Percentiles rank a stretch among this genome's conserved stretches.
These are phyloP conservation scores for Mormyrus proboscirostris DNA, from an alignment of 2,797 vertebrate species.

Conservation along the genomic window DNA sequence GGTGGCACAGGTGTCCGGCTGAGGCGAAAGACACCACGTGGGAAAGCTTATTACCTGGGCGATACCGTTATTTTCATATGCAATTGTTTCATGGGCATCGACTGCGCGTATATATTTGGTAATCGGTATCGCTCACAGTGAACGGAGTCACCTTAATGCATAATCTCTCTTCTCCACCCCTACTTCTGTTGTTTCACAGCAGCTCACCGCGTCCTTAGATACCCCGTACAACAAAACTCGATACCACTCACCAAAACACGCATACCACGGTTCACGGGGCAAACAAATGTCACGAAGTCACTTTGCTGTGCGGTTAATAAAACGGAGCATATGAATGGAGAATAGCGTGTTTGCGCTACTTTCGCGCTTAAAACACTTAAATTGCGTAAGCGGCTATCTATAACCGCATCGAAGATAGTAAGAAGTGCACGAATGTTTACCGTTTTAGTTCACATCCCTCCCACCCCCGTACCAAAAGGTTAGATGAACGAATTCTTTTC, in stretches of 20 bases:
- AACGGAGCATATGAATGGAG: slow-evolving; percentile 22
- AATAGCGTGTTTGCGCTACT: slow-evolving; percentile 22
- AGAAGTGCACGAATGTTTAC: background rate
- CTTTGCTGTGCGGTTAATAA: slow-evolving; percentile 15
- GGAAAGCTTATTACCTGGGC: background rate
- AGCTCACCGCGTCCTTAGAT: slow-evolving; percentile 23
- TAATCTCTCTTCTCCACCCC: background rate
- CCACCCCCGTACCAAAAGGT: background rate
- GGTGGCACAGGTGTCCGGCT: slow-evolving; percentile 6
- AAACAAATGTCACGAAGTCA: slow-evolving; percentile 12
- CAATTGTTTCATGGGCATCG: background rate
- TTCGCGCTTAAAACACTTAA: background rate
- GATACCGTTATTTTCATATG: background rate
- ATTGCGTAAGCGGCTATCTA: background rate
- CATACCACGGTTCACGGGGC: slow-evolving; percentile 11
- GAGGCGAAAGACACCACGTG: background rate
- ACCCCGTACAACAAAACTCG: slow-evolving; percentile 22
- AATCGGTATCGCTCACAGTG: background rate
- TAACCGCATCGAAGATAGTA: background rate
- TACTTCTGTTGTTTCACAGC: slow-evolving; percentile 13
- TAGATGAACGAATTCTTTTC: background rate
- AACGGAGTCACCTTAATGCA: background rate
- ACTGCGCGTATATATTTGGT: background rate
- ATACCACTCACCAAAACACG: background rate
- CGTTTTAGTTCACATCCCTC: background rate